Evolutionary conservation across 2,888 invertebrate species (phyloP), one percentile per base, ranked within the genome.

Genomic region (Hymenopus coronatus): DNA sequence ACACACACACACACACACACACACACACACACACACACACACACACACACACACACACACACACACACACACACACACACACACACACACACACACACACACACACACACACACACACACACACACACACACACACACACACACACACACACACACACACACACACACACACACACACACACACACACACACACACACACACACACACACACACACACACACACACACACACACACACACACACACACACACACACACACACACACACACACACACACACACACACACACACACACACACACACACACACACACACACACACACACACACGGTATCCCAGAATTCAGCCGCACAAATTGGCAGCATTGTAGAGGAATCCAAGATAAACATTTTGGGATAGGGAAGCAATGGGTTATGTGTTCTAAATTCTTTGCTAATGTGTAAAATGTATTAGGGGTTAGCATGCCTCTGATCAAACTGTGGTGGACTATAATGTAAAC

Each of bases 21-120:
- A 82, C 84, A 84, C 84, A 84, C 84, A 84, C 84, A 84, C 84
- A 84, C 84, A 84, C 84, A 84, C 84, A 84, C 84, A 84, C 84
- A 84, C 84, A 84, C 84, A 82, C 82, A 82, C 82, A 82, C 82
- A 82, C 82, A 82, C 82, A 82, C 82, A 82, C 82, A 82, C 82
- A 82, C 82, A 82, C 82, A 82, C 82, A 82, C 82, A 82, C 82
- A 82, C 82, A 82, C 82, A 82, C 82, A 82, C 82, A 82, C 82
- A 82, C 82, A 82, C 82, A 82, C 82, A 82, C 82, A 82, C 82
- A 82, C 82, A 82, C 82, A 82, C 82, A 82, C 82, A 82, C 82
- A 82, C 82, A 82, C 82, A 82, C 82, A 82, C 82, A 82, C 82
- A 82, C 82, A 82, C 82, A 82, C 82, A 82, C 82, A 82, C 82